These are phyloP conservation scores for Lophura nycthemera DNA, from an alignment of 2,113 vertebrate species.

Conservation along the genomic window DNA sequence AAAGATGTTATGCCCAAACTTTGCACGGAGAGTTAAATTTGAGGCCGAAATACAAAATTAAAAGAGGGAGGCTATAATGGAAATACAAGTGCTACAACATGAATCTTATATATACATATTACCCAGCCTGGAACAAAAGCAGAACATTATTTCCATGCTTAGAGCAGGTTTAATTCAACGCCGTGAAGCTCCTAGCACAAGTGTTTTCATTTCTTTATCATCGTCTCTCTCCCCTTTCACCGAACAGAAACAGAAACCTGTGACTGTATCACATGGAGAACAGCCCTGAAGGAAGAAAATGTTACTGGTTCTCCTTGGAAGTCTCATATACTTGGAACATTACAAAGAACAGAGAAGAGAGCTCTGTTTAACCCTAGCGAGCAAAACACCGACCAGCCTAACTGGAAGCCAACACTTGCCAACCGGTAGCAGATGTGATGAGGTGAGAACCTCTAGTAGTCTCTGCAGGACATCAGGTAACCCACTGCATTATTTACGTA, in stretches of 20 bases:
- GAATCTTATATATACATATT: accelerated
- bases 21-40: not conserved
- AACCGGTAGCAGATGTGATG: not conserved
- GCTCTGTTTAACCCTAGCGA: not conserved
- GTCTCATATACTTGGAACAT: not conserved
- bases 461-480: not conserved
- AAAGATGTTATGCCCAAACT: not conserved
- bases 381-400: not conserved
- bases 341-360: not conserved
- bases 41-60: not conserved
- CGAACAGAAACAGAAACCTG: not conserved
- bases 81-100: not conserved
- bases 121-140: not conserved
- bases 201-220: not conserved
- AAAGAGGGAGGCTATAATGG: accelerated
- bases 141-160: not conserved
- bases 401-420: not conserved
- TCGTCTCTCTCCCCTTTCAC: not conserved
- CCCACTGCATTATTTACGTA: conserved; percentile 30
- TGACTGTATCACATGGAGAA: not conserved
- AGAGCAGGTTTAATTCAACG: not conserved
- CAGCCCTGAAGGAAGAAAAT: not conserved
- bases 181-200: not conserved
- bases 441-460: conserved; percentile 50
- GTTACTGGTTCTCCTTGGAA: not conserved